Evolutionary conservation across 2,113 vertebrate genomes (phyloP).

Genomic region (Tinamus guttatus): DNA sequence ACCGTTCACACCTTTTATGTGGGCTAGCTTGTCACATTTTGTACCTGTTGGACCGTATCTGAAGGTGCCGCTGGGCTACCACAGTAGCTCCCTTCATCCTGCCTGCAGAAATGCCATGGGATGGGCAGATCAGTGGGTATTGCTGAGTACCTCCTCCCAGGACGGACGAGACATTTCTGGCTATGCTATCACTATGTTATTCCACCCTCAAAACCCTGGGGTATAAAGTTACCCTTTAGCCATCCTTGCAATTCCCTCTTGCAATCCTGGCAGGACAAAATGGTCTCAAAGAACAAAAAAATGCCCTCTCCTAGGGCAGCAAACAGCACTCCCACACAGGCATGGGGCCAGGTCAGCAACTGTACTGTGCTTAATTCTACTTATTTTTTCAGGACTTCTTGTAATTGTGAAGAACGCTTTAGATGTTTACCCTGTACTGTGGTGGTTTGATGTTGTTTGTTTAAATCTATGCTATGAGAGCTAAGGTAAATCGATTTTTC

Average conservation of each 20-base stretch:
- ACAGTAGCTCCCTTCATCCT: neutral
- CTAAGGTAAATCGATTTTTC: neutral
- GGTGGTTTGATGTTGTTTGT: neutral
- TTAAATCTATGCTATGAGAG: neutral
- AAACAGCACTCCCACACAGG: rapidly evolving
- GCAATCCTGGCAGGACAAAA: neutral
- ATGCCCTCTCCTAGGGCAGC: neutral
- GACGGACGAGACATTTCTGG: neutral
- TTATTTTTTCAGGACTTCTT: constrained; percentile 36
- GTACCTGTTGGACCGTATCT: neutral
- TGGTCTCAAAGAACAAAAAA: neutral
- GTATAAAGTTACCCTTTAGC: too few species aligned
- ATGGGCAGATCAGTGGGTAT: neutral
- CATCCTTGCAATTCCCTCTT: neutral
- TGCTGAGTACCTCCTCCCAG: neutral
- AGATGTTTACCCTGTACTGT: neutral
- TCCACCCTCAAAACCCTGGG: neutral
- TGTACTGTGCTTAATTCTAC: neutral
- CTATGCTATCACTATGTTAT: neutral
- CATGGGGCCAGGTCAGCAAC: neutral
- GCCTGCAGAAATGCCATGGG: neutral
- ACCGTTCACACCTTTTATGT: neutral
- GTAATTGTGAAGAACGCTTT: neutral
- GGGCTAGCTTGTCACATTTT: neutral
- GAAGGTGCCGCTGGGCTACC: neutral